These are phyloP conservation scores for Pristionchus maxplancki DNA, from an alignment of 2,888 invertebrate genomes.

Conservation along the genomic window DNA sequence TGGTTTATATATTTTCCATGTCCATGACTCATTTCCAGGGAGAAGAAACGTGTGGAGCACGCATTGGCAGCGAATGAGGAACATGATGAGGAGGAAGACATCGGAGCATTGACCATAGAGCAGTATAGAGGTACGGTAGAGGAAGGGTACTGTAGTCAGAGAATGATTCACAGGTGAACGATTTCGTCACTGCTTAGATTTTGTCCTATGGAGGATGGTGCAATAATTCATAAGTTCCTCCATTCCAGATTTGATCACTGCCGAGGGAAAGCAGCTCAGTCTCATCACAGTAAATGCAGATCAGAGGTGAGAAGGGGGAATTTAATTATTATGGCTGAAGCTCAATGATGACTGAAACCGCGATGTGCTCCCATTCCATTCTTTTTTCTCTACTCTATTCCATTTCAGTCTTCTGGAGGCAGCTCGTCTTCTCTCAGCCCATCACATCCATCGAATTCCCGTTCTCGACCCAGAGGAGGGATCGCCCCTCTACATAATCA, in stretches of 20 bases:
- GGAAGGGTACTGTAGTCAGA: neutral
- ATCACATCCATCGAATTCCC: conserved; percentile 96
- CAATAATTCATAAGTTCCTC: too few species aligned
- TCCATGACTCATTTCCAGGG: neutral
- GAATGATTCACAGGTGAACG: too few species aligned
- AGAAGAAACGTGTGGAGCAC: conserved; percentile 45
- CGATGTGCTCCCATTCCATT: neutral
- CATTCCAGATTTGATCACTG: conserved; percentile 56
- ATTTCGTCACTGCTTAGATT: too few species aligned
- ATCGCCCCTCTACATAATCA: conserved; percentile 97
- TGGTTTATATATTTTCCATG: too few species aligned
- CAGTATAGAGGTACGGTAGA: conserved; percentile 61
- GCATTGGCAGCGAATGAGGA: conserved; percentile 29
- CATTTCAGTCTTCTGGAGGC: conserved; percentile 85
- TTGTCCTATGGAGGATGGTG: too few species aligned
- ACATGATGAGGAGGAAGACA: conserved; percentile 56
- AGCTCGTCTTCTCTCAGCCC: conserved; percentile 91
- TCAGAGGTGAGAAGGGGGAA: conserved; percentile 52
- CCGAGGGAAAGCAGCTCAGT: conserved; percentile 56
- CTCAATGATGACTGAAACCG: neutral
- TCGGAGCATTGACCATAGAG: conserved; percentile 64
- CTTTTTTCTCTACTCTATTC: neutral
- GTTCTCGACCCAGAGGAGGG: conserved; percentile 95
- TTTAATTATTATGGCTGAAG: neutral
- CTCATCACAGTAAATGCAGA: conserved; percentile 57